Percentiles rank a stretch among this genome's conserved stretches.
These are phyloP conservation scores for Orycteropus afer DNA, from an alignment of 2,113 vertebrate genomes.

Conservation along the genomic window DNA sequence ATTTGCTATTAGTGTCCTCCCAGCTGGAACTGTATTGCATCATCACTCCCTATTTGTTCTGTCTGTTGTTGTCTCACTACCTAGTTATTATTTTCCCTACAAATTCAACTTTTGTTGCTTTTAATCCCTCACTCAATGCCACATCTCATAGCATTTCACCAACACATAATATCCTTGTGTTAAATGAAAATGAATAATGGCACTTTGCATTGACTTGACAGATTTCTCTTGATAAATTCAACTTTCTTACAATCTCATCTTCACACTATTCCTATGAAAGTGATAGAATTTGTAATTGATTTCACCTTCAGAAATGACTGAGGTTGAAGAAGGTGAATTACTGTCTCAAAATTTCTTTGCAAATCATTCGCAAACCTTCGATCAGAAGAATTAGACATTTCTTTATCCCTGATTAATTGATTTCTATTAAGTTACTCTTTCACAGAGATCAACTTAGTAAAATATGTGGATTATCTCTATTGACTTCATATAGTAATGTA, in stretches of 20 bases:
- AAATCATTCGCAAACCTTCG: not conserved
- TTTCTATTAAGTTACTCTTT: not conserved
- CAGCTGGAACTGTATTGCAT: not conserved
- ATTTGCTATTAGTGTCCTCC: not conserved
- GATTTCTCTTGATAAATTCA: slow-evolving; percentile 1
- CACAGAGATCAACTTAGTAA: not conserved
- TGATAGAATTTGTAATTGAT: not conserved
- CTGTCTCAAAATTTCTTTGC: slow-evolving; percentile 13
- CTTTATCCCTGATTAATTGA: not conserved
- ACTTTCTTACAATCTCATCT: not conserved
- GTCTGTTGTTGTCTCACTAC: not conserved
- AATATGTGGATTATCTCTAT: not conserved
- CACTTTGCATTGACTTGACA: not conserved
- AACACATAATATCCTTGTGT: not conserved
- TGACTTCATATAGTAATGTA: not conserved
- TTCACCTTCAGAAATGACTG: slow-evolving; percentile 1
- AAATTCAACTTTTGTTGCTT: not conserved
- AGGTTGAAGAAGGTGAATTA: not conserved
- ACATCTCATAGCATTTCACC: not conserved
- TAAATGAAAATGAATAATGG: slow-evolving; percentile 11
- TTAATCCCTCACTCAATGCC: not conserved
- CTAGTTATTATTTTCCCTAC: not conserved
- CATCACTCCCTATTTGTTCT: not conserved
- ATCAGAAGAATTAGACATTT: not conserved
- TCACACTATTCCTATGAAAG: not conserved